These are phyloP conservation scores for Macrochelys suwanniensis DNA, from an alignment of 2,797 vertebrate species.

Conservation along the genomic window DNA sequence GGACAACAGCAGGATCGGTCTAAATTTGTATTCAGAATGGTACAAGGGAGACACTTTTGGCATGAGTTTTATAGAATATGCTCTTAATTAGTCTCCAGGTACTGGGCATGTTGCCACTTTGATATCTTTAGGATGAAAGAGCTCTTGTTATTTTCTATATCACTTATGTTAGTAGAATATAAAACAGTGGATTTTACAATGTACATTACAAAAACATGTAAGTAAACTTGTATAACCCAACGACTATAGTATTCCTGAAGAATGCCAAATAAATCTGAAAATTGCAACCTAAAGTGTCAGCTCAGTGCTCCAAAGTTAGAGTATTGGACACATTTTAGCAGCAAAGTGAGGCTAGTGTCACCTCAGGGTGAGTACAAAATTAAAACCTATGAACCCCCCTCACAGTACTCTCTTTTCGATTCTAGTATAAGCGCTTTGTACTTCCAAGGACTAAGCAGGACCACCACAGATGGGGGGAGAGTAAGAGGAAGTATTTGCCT, in stretches of 20 bases:
- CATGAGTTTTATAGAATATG: background rate
- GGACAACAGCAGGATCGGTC: background rate
- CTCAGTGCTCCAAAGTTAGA: background rate
- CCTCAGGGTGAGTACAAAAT: background rate
- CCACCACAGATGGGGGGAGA: background rate
- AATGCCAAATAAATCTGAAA: background rate
- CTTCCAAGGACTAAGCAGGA: background rate
- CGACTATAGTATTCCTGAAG: background rate
- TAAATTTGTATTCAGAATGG: background rate
- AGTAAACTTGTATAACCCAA: background rate
- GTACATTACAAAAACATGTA: background rate
- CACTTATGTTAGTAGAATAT: background rate
- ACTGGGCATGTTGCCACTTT: background rate
- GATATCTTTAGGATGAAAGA: background rate
- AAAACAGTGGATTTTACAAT: background rate
- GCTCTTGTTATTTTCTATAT: background rate
- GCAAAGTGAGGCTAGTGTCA: background rate
- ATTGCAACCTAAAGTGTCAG: background rate
- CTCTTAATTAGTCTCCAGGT: background rate
- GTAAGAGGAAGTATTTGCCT: slow-evolving; percentile 32
- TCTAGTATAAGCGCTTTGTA: background rate
- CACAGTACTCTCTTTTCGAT: background rate
- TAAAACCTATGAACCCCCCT: background rate
- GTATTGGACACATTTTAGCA: background rate
- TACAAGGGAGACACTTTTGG: background rate